Percentiles rank a stretch among this genome's conserved stretches.
phyloP scores from a whole-genome alignment of 2,113 vertebrate genomes.

The Danionella cerebrum region DNA sequence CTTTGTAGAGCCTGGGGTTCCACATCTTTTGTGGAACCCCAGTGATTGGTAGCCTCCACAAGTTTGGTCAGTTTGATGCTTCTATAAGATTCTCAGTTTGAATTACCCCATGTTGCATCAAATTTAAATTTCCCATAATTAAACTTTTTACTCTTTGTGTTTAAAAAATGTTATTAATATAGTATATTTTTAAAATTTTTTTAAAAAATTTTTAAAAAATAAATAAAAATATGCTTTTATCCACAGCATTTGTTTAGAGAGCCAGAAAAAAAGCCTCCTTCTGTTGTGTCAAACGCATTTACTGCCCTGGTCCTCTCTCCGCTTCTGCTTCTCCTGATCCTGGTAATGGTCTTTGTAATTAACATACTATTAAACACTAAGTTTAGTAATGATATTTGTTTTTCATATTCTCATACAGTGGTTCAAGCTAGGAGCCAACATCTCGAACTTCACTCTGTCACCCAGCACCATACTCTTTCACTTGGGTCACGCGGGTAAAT shows the following conservation, averaged over 20 bases:
- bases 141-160: no score
- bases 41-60: no score
- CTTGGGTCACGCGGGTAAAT: slow-evolving; percentile 89
- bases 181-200: no score
- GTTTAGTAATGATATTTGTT: no score
- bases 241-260: slow-evolving; percentile 91
- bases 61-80: no score
- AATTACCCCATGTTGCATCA: no score
- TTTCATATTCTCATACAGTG: slow-evolving; percentile 67
- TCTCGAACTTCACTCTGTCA: slow-evolving; percentile 93
- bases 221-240: slow-evolving; percentile 23
- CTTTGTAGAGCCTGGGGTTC: no score
- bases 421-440: slow-evolving; percentile 94
- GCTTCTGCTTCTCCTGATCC: slow-evolving; percentile 82
- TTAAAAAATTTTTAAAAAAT: no score
- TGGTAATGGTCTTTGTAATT: slow-evolving; percentile 68
- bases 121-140: no score
- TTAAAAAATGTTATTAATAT: no score
- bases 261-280: slow-evolving; percentile 95
- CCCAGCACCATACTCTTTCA: slow-evolving; percentile 95
- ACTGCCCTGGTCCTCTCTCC: slow-evolving; percentile 88
- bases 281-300: slow-evolving; percentile 89
- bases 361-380: background rate
- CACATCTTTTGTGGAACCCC: no score
- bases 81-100: no score